Percentiles rank a stretch among this genome's conserved stretches.
Conservation (phyloP, 2,113 vertebrate species). For the Antigone vipio region DNA sequence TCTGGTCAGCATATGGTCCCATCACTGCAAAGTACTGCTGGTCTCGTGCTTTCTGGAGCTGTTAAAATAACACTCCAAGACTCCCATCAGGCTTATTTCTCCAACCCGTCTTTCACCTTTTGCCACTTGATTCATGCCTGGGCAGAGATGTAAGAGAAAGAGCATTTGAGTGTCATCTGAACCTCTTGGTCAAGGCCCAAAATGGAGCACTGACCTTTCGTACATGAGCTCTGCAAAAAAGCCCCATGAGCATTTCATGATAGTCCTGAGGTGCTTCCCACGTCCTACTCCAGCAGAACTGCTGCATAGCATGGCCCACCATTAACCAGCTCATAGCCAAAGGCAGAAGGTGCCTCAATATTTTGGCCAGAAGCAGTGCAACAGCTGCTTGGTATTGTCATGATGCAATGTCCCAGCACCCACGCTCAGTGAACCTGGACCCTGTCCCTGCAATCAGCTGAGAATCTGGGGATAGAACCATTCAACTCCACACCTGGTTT, state of each 20-base stretch:
- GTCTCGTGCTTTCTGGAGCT: neutral
- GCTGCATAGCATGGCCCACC: neutral
- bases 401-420: neutral
- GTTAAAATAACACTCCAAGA: neutral
- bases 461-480: neutral
- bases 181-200: constrained; percentile 20
- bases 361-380: neutral
- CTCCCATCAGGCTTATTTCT: neutral
- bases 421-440: neutral
- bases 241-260: neutral
- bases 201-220: constrained; percentile 4
- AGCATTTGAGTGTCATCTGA: constrained; percentile 15
- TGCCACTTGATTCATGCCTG: neutral
- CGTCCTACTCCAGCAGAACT: neutral
- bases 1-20: neutral
- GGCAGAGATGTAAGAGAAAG: constrained; percentile 19
- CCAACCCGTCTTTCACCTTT: neutral
- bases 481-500: neutral
- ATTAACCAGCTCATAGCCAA: neutral
- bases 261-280: neutral
- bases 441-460: neutral
- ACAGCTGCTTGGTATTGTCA: neutral
- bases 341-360: neutral
- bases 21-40: neutral
- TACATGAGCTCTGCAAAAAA: neutral